A percentile compares a stretch with the other conserved stretches of the same genome.
These are phyloP conservation scores for Dynastes hyllus DNA, from an alignment of 2,888 invertebrate genomes.

Conservation along the genomic window DNA sequence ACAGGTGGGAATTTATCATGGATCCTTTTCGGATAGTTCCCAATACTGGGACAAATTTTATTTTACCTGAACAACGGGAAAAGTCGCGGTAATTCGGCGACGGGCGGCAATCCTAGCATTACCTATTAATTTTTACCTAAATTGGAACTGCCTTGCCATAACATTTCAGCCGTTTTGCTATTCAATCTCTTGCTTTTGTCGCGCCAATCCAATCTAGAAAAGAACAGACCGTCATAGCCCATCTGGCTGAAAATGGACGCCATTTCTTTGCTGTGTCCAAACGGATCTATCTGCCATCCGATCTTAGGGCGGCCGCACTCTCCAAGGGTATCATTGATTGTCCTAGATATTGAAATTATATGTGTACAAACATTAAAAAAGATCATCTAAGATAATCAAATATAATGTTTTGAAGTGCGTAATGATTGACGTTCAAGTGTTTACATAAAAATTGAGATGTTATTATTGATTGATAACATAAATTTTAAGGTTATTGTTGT, in stretches of 20 bases:
- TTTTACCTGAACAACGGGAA: no score
- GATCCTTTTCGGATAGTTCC: no score
- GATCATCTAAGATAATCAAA: background rate
- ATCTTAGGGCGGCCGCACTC: conserved; percentile 83
- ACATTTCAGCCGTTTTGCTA: conserved; percentile 79
- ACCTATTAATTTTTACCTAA: background rate
- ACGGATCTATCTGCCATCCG: conserved; percentile 92
- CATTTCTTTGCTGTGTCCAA: conserved; percentile 85
- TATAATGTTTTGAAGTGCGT: background rate
- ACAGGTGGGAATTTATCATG: no score
- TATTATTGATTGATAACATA: no score
- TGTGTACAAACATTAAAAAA: background rate
- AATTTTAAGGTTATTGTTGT: background rate
- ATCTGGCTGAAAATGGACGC: conserved; percentile 79
- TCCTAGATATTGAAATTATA: conserved; percentile 66
- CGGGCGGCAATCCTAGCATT: no score
- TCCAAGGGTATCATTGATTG: conserved; percentile 80
- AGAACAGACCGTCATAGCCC: conserved; percentile 83
- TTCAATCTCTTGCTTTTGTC: conserved; percentile 76
- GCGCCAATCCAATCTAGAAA: conserved; percentile 81
- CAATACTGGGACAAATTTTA: no score
- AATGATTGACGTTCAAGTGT: conserved; percentile 6
- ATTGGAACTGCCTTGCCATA: conserved; percentile 79
- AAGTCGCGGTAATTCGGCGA: no score
- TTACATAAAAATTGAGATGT: background rate